Conservation (phyloP, 2,888 invertebrate genomes). For the Barypeithes pellucidus region DNA sequence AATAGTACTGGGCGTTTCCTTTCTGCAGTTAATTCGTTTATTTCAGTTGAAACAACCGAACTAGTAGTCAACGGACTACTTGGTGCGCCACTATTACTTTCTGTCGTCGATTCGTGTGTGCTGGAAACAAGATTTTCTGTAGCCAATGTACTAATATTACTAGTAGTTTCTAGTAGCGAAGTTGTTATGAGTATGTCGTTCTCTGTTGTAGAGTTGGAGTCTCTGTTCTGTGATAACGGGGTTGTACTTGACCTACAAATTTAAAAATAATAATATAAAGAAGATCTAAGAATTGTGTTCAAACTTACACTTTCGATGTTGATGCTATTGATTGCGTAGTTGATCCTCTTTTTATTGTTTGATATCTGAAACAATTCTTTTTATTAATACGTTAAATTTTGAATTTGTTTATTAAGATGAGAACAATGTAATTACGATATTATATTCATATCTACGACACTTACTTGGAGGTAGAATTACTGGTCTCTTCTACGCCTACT, state of each 20-base stretch:
- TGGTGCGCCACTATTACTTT: conserved; percentile 38
- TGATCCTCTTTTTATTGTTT: conserved; percentile 58
- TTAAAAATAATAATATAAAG: background rate
- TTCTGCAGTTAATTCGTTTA: conserved; percentile 28
- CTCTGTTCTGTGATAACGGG: background rate
- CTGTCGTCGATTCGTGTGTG: conserved; percentile 43
- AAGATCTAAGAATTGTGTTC: background rate
- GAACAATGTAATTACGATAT: no score
- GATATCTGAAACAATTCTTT: conserved; percentile 51
- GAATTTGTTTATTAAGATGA: background rate
- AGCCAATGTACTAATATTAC: conserved; percentile 29
- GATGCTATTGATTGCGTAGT: conserved; percentile 39
- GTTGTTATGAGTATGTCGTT: conserved; percentile 19
- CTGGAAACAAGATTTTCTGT: conserved; percentile 33
- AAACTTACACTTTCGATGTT: conserved; percentile 35
- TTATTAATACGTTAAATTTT: background rate
- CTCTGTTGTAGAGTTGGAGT: conserved; percentile 2
- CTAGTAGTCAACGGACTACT: conserved; percentile 9
- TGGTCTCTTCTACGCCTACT: background rate
- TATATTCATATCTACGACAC: background rate
- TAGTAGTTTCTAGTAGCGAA: conserved; percentile 15
- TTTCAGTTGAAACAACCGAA: conserved; percentile 13
- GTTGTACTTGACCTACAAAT: conserved; percentile 31
- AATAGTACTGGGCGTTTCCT: conserved; percentile 59
- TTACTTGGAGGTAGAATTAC: background rate